phyloP scores from a whole-genome alignment of 1,140 invertebrate species.

The Chrysopa pallens region DNA sequence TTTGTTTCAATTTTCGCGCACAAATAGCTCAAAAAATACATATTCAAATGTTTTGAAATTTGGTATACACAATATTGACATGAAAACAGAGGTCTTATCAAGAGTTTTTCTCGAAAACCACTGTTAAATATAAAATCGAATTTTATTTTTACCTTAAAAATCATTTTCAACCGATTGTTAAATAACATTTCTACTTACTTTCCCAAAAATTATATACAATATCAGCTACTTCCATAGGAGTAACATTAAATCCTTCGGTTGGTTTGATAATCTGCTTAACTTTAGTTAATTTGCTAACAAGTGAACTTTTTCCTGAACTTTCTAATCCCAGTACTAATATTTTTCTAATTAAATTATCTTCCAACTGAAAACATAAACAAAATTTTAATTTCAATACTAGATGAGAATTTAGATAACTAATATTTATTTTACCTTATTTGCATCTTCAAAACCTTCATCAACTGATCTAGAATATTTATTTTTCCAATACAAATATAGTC shows the following conservation, averaged over 20 bases:
- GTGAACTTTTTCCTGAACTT: constrained; percentile 23
- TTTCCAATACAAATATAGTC: constrained; percentile 25
- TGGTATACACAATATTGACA: no score
- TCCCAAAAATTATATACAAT: constrained; percentile 23
- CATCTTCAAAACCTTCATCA: constrained; percentile 28
- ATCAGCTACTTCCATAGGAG: constrained; percentile 17
- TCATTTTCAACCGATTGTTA: no score
- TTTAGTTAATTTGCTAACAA: constrained; percentile 13
- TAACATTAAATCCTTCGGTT: constrained; percentile 23
- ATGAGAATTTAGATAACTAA: not conserved
- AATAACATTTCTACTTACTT: constrained; percentile 19
- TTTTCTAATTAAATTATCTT: constrained; percentile 21
- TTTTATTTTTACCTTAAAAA: no score
- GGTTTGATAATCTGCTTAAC: constrained; percentile 12
- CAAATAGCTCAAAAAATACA: no score
- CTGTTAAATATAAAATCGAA: no score
- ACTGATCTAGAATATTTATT: constrained; percentile 21
- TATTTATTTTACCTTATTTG: constrained; percentile 19
- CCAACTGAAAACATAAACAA: constrained; percentile 13
- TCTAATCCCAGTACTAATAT: constrained; percentile 24
- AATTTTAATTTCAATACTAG: not conserved
- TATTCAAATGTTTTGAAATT: no score
- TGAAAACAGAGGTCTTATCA: no score
- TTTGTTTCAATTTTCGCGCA: no score
- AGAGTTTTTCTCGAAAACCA: no score